Evolutionary conservation across 1,140 invertebrate species (phyloP).

Genomic region (Dolichoris vasculosae): DNA sequence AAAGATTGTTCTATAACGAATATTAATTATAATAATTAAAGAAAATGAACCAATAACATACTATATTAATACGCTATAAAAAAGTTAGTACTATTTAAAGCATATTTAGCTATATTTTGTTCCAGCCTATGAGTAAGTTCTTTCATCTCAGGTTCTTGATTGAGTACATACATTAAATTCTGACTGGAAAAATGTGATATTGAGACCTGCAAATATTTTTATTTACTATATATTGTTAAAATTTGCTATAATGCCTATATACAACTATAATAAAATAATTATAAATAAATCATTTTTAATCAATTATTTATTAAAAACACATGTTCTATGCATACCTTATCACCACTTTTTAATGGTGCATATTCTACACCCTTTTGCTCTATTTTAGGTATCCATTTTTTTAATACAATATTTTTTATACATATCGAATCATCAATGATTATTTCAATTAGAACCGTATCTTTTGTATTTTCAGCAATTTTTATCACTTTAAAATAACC

Average conservation of each 20-base stretch:
- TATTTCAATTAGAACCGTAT: constrained; percentile 13
- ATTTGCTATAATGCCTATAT: constrained; percentile 34
- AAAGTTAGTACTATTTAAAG: constrained; percentile 57
- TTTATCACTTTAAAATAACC: constrained; percentile 10
- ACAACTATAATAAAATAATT: background rate
- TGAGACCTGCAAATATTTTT: constrained; percentile 29
- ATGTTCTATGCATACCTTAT: constrained; percentile 53
- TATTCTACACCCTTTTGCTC: constrained; percentile 58
- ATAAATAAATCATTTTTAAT: background rate
- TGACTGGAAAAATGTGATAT: constrained; percentile 48
- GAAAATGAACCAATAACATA: constrained; percentile 2
- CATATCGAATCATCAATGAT: background rate
- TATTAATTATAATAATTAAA: constrained; percentile 21
- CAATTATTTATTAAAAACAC: background rate
- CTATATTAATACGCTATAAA: constrained; percentile 14
- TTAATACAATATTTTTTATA: constrained; percentile 51
- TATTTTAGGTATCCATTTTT: constrained; percentile 56
- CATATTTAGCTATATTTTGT: constrained; percentile 62
- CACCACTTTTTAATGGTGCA: constrained; percentile 57
- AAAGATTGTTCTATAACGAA: constrained; percentile 58
- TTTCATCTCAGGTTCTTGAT: constrained; percentile 53
- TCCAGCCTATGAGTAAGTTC: constrained; percentile 59
- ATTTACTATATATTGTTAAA: constrained; percentile 13
- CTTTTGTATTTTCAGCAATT: background rate
- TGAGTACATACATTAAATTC: constrained; percentile 57